Evolutionary conservation across 2,888 invertebrate species (phyloP).

Genomic region (Hydropsyche betteni): DNA sequence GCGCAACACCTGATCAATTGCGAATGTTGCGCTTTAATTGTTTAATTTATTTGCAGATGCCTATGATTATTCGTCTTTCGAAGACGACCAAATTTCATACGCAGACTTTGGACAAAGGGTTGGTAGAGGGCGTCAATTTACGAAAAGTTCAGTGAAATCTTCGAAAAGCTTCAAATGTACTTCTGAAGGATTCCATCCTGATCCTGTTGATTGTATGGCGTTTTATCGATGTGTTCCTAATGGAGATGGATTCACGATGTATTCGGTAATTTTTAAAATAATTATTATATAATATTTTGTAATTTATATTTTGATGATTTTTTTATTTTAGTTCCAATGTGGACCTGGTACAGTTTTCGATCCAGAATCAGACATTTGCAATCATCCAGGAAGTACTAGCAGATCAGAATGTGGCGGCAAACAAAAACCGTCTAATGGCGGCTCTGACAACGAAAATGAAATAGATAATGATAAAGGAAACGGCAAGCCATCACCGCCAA

Average conservation of each 20-base stretch:
- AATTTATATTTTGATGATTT: neutral
- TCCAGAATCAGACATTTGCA: slow-evolving; percentile 72
- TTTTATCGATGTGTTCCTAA: slow-evolving; percentile 80
- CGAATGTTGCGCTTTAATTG: neutral
- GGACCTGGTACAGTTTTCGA: slow-evolving; percentile 81
- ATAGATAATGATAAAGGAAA: slow-evolving; percentile 55
- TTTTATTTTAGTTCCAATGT: slow-evolving; percentile 71
- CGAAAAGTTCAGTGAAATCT: neutral
- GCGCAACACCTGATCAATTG: neutral
- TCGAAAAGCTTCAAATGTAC: slow-evolving; percentile 63
- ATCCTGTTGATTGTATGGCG: slow-evolving; percentile 74
- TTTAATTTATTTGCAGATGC: neutral
- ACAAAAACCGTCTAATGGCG: slow-evolving; percentile 48
- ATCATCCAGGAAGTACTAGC: slow-evolving; percentile 74
- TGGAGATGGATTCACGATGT: slow-evolving; percentile 67
- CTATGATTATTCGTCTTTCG: slow-evolving; percentile 1
- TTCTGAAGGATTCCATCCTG: slow-evolving; percentile 76
- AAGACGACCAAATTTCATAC: neutral
- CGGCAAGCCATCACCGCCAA: slow-evolving; percentile 57
- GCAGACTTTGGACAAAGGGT: slow-evolving; percentile 34
- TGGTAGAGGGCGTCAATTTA: slow-evolving; percentile 20
- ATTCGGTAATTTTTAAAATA: slow-evolving; percentile 57
- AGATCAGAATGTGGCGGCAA: slow-evolving; percentile 72
- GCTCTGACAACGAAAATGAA: slow-evolving; percentile 60
- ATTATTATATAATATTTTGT: neutral